These are phyloP conservation scores for Onychostoma macrolepis DNA, from an alignment of 2,113 vertebrate genomes.

Conservation along the genomic window DNA sequence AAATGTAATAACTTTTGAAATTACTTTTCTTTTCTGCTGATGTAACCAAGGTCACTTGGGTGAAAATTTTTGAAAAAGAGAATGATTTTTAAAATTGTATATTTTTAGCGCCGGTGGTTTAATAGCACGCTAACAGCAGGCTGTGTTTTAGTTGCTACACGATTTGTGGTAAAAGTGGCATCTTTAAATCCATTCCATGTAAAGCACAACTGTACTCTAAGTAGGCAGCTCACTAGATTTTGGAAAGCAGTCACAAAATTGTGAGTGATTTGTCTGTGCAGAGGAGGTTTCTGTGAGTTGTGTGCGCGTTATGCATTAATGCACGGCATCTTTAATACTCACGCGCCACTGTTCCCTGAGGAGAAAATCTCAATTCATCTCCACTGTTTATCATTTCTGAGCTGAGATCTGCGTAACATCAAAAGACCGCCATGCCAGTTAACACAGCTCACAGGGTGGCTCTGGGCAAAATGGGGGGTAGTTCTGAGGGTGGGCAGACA, in stretches of 20 bases:
- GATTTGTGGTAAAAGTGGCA: not conserved
- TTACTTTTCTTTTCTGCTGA: not conserved
- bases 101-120: slow-evolving; percentile 55
- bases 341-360: slow-evolving; percentile 69
- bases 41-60: not conserved
- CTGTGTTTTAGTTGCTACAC: slow-evolving; percentile 50
- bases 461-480: slow-evolving; percentile 45
- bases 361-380: slow-evolving; percentile 75
- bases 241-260: not conserved
- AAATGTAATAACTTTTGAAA: not conserved
- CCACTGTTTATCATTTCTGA: slow-evolving; percentile 74
- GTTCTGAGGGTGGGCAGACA: slow-evolving; percentile 43
- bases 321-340: slow-evolving; percentile 72
- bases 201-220: not conserved
- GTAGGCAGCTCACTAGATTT: not conserved
- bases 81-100: not conserved
- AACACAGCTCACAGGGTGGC: slow-evolving; percentile 70
- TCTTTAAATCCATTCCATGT: not conserved
- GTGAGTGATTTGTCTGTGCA: slow-evolving; percentile 38
- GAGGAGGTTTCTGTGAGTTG: slow-evolving; percentile 43
- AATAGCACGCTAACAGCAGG: not conserved
- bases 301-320: slow-evolving; percentile 66
- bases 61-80: not conserved
- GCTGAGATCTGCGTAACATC: slow-evolving; percentile 71
- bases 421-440: slow-evolving; percentile 75